Percentiles rank a stretch among this genome's conserved stretches.
Evolutionary conservation across 2,113 vertebrate genomes (phyloP).

Genomic region (Gymnarchus niloticus): DNA sequence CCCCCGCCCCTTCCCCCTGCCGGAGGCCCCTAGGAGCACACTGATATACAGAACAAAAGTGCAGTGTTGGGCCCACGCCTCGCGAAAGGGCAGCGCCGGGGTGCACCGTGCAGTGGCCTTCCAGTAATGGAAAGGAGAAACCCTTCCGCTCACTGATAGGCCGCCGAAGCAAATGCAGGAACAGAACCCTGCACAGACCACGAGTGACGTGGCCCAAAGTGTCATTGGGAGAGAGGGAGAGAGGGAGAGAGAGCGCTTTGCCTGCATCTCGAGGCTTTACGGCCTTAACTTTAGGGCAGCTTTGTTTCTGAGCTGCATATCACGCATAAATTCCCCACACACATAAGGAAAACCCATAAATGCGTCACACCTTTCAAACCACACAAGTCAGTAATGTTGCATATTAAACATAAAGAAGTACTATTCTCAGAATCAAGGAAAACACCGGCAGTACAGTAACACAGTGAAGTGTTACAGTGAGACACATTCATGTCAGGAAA

Average conservation of each 20-base stretch:
- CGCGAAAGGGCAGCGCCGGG: conserved; percentile 13
- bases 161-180: conserved; percentile 29
- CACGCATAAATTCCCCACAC: background rate
- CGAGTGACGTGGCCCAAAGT: conserved; percentile 2
- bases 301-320: conserved; percentile 22
- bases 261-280: background rate
- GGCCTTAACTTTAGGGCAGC: conserved; percentile 5
- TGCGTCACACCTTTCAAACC: background rate
- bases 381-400: conserved; percentile 1
- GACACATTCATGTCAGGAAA: background rate
- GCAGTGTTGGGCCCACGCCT: conserved; percentile 37
- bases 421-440: background rate
- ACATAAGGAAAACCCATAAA: background rate
- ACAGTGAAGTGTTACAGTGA: background rate
- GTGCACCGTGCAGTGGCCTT: conserved; percentile 20
- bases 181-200: background rate
- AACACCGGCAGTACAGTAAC: background rate
- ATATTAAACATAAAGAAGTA: background rate
- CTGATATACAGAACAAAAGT: conserved; percentile 37
- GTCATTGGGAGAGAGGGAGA: background rate
- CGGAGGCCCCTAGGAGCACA: conserved; percentile 25
- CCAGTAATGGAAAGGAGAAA: conserved; percentile 25
- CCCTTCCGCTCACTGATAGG: conserved; percentile 25
- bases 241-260: background rate
- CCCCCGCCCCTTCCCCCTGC: background rate